Conservation (phyloP, 2,888 invertebrate genomes). For the Cataglyphis rosenhaueri region DNA sequence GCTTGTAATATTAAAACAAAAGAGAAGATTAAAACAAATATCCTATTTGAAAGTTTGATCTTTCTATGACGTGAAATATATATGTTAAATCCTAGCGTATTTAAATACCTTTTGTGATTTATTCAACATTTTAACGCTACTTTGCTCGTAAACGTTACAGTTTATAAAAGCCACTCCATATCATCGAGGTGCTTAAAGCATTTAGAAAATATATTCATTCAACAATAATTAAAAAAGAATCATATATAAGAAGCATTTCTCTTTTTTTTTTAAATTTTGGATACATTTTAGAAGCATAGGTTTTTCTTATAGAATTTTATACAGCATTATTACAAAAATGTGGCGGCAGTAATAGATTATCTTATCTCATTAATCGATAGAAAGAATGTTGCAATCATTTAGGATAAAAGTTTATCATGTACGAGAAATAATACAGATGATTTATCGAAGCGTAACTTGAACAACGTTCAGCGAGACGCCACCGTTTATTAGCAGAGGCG, state of each 20-base stretch:
- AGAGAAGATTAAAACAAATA: neutral
- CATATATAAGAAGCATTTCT: neutral
- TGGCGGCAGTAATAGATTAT: neutral
- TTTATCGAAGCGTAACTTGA: constrained; percentile 56
- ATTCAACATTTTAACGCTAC: neutral
- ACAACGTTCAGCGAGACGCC: constrained; percentile 12
- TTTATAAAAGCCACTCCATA: neutral
- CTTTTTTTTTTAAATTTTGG: neutral
- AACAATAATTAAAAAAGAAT: neutral
- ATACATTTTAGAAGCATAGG: neutral
- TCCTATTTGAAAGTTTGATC: neutral
- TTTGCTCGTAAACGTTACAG: neutral
- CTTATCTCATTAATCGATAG: neutral
- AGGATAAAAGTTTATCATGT: neutral
- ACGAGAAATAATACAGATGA: constrained; percentile 34
- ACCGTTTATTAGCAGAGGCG: constrained; percentile 73
- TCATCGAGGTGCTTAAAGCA: neutral
- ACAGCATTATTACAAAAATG: neutral
- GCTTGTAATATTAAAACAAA: neutral
- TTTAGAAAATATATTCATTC: neutral
- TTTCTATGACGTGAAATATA: neutral
- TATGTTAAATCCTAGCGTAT: neutral
- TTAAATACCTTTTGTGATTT: constrained; percentile 12
- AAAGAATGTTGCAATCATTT: neutral
- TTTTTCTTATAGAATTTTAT: neutral